phyloP scores from a whole-genome alignment of 2,888 invertebrate genomes.

The Octonoba sinensis region DNA sequence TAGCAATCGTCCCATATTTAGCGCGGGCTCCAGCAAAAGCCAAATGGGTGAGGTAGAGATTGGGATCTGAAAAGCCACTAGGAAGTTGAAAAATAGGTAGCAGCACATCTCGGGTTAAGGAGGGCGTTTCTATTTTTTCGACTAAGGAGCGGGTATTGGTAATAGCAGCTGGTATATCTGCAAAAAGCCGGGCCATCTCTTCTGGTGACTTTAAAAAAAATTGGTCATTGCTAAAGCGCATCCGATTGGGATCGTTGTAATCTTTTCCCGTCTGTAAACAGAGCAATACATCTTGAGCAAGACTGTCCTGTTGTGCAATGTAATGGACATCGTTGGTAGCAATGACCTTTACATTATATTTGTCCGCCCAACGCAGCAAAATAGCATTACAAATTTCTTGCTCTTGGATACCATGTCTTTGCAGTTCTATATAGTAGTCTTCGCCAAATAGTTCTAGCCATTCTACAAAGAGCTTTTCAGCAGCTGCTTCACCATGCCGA shows the following conservation, averaged over 20 bases:
- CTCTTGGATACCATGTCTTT: background rate
- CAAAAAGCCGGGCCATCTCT: constrained; percentile 10
- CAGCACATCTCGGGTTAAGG: no score
- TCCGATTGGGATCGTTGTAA: background rate
- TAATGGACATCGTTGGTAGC: constrained; percentile 12
- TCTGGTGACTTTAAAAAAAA: background rate
- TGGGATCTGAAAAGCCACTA: no score
- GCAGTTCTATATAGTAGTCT: constrained; percentile 5
- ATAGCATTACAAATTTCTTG: background rate
- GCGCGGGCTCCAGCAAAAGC: no score
- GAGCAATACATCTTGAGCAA: constrained; percentile 4
- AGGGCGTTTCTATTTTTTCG: no score
- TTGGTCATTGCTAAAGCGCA: background rate
- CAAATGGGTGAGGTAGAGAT: no score
- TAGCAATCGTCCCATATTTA: no score
- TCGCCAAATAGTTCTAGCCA: no score
- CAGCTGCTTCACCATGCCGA: no score
- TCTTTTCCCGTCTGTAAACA: background rate
- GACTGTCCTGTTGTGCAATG: background rate
- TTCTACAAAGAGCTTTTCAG: no score
- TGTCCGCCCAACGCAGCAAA: background rate
- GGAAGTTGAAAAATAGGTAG: no score
- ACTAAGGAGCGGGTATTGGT: constrained; percentile 5
- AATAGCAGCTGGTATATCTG: constrained; percentile 11
- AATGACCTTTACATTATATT: constrained; percentile 3